Conservation (phyloP, 2,797 vertebrate species). For the Tauraco hartlaubi region DNA sequence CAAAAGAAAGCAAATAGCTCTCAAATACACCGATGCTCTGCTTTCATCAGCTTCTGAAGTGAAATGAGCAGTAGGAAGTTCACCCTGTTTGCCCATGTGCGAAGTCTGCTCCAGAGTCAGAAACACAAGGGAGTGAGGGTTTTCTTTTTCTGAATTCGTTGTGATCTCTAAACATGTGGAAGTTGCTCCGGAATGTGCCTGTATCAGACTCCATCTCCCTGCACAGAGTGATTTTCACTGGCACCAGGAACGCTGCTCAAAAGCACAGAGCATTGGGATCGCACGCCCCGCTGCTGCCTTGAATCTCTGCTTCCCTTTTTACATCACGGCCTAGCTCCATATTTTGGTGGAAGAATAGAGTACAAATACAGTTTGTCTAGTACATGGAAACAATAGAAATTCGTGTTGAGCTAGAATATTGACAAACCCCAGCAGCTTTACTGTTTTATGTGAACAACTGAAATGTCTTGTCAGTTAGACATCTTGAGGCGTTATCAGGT, state of each 20-base stretch:
- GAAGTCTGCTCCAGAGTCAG: background rate
- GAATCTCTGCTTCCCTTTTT: background rate
- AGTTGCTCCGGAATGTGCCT: background rate
- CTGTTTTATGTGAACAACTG: background rate
- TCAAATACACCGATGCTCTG: background rate
- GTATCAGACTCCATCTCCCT: background rate
- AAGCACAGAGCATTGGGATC: background rate
- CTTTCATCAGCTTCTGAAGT: conserved; percentile 46
- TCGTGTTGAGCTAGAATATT: background rate
- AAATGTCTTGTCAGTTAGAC: background rate
- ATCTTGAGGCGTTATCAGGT: background rate
- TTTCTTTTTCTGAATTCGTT: background rate
- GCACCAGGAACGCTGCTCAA: background rate
- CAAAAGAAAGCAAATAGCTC: conserved; percentile 52
- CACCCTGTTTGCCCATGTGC: background rate
- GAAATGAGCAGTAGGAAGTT: background rate
- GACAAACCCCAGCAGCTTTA: background rate
- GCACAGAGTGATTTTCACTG: background rate
- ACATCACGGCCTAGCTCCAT: fast-evolving
- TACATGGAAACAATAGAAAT: background rate
- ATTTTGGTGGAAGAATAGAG: background rate
- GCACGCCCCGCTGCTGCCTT: background rate
- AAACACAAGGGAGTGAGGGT: background rate
- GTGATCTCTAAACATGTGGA: background rate
- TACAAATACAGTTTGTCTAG: background rate